Base-by-base conservation (phyloP, 2,113 vertebrate species). In the Hiodon tergisus region DNA sequence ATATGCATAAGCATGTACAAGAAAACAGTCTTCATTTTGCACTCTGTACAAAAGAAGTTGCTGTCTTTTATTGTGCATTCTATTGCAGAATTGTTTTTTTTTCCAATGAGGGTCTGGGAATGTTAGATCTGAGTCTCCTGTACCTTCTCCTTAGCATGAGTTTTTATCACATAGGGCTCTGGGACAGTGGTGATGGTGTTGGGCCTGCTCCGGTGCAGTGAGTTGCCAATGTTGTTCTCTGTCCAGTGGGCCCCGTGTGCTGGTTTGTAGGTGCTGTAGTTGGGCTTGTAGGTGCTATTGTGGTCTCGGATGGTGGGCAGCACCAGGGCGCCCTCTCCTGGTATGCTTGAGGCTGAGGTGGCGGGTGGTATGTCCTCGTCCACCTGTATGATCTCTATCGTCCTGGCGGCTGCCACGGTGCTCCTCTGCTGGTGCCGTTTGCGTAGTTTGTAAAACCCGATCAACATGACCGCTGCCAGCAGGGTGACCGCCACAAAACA, bases 61-160 rank as follows among this genome's bases (percentile, higher is more conserved):
- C 85, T 86, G 85, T 76, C 82, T 88, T 85, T 83, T 90, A 85
- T 88, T 88, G 86, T 87, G 82, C 84, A 83, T 59, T 71, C 70
- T 71, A 60, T 71, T 71, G 70, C 70, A 60, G 58, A 57, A 59
- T 17, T 17, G 6, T 17, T 17, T 17, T n/a, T 14, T n/a, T 17
- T 63, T 16, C 61, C 14, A 65, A 74, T 85, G 76, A 79, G 75
- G 76, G 77, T 78, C 47, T 76, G 76, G 85, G 79, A 83, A 86
- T 87, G 90, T 96, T 92, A 98, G 86, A 98, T 98, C 89, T 98
- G 97, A 80, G 97, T 98, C 88, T 98, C 97, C 93, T 98, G 97
- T 86, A 98, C 96, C 89, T 97, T 98, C 83, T 98, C 97, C 89
- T 98, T 98, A 84, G 92, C 86, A 74, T 98, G 95, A 91, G 94